phyloP scores from a whole-genome alignment of 2,888 invertebrate genomes.

The Vannuccia rotundouncinata region DNA sequence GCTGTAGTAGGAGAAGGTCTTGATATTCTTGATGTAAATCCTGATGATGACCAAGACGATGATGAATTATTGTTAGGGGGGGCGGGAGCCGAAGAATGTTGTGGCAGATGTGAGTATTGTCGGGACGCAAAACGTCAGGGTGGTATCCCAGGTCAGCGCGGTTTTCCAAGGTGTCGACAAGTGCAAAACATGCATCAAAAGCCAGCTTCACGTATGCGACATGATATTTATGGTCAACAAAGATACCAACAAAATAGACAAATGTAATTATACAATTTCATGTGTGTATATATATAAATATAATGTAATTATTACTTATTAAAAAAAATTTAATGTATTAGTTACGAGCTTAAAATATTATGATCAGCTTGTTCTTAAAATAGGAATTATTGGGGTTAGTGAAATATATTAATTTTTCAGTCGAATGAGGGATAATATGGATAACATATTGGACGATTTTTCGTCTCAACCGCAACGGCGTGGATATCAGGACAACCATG shows the following conservation, averaged over 20 bases:
- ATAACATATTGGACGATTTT: neutral
- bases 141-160: neutral
- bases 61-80: neutral
- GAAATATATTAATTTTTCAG: neutral
- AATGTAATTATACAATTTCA: too few species aligned
- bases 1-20: constrained; percentile 13
- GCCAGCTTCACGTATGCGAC: neutral
- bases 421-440: neutral
- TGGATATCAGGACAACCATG: neutral
- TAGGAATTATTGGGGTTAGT: too few species aligned
- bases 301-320: too few species aligned
- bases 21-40: neutral
- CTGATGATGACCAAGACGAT: constrained; percentile 2
- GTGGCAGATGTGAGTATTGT: neutral
- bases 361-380: too few species aligned
- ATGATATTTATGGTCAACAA: neutral
- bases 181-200: neutral
- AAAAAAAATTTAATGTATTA: too few species aligned
- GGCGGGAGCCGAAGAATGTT: neutral
- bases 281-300: too few species aligned
- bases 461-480: neutral
- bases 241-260: neutral
- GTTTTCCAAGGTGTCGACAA: neutral
- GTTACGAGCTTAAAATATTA: too few species aligned
- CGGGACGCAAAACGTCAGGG: neutral